A percentile compares a stretch with the other conserved stretches of the same genome.
These are phyloP conservation scores for Scaptomyza tumidula DNA, from an alignment of 2,888 invertebrate genomes.

Conservation along the genomic window DNA sequence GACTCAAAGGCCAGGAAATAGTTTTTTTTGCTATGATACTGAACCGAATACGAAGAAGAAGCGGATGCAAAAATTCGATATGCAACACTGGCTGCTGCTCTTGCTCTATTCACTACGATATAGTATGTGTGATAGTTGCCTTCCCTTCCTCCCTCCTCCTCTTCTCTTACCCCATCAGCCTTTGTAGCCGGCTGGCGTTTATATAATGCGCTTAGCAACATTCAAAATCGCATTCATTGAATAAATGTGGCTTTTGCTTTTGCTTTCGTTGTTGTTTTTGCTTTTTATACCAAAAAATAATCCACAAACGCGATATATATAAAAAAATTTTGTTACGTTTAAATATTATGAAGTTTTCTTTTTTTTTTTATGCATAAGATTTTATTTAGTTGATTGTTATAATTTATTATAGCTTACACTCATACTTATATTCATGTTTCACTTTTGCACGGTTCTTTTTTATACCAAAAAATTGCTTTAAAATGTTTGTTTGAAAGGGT, in stretches of 20 bases:
- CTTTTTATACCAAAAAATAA: not conserved
- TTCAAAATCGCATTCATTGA: not conserved
- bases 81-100: not conserved
- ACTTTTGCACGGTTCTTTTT: too few relatives aligned
- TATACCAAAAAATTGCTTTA: too few relatives aligned
- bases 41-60: not conserved
- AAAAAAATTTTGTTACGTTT: too few relatives aligned
- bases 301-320: too few relatives aligned
- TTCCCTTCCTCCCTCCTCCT: not conserved
- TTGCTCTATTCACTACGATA: not conserved
- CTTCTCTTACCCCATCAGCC: not conserved
- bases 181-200: not conserved
- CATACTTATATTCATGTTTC: too few relatives aligned
- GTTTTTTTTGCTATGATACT: not conserved
- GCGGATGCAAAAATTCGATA: not conserved
- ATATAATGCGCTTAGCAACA: not conserved
- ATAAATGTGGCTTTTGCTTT: not conserved
- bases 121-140: too few relatives aligned
- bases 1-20: conserved; percentile 1
- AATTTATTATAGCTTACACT: too few relatives aligned
- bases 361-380: too few relatives aligned
- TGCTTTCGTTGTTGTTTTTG: not conserved
- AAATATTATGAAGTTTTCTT: too few relatives aligned
- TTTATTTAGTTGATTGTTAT: too few relatives aligned
- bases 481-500: not conserved